A percentile compares a stretch with the other conserved stretches of the same genome.
These are phyloP conservation scores for Aythya baeri DNA, from an alignment of 2,113 vertebrate species.

Conservation along the genomic window DNA sequence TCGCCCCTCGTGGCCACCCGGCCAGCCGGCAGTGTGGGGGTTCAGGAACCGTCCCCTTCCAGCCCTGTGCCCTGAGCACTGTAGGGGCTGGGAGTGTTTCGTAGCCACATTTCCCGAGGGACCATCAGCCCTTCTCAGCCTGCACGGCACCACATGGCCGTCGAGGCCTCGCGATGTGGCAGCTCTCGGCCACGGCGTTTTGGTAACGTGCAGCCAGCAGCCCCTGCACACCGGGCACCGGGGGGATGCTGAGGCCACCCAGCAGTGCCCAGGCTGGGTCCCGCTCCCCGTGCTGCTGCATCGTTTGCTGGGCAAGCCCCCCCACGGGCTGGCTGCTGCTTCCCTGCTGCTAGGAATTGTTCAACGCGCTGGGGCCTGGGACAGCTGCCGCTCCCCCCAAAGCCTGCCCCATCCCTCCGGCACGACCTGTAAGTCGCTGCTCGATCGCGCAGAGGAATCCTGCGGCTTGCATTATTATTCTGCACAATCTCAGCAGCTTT, in stretches of 20 bases:
- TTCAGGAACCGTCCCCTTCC: neutral
- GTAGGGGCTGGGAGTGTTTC: rapidly evolving
- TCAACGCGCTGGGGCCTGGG: rapidly evolving
- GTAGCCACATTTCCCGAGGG: rapidly evolving
- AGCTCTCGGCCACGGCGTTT: neutral
- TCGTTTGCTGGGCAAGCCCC: rapidly evolving
- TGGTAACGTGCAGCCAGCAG: neutral
- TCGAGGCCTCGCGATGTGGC: rapidly evolving
- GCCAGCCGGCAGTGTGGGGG: no score
- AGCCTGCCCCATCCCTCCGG: neutral
- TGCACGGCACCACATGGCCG: neutral
- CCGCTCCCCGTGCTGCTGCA: rapidly evolving
- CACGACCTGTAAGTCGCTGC: neutral
- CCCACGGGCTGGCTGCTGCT: rapidly evolving
- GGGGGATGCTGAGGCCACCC: neutral
- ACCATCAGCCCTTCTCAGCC: neutral
- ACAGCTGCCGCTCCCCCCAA: neutral
- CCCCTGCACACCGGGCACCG: neutral
- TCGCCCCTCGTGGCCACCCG: rapidly evolving
- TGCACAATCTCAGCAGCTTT: constrained; percentile 42
- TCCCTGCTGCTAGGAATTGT: rapidly evolving
- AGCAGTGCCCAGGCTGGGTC: neutral
- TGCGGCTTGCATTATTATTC: constrained; percentile 38
- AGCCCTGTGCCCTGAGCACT: neutral
- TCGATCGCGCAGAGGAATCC: neutral